Percentiles rank a stretch among this genome's conserved stretches.
Evolutionary conservation across 1,140 invertebrate species (phyloP).

Genomic region (Aleiodes sp.): DNA sequence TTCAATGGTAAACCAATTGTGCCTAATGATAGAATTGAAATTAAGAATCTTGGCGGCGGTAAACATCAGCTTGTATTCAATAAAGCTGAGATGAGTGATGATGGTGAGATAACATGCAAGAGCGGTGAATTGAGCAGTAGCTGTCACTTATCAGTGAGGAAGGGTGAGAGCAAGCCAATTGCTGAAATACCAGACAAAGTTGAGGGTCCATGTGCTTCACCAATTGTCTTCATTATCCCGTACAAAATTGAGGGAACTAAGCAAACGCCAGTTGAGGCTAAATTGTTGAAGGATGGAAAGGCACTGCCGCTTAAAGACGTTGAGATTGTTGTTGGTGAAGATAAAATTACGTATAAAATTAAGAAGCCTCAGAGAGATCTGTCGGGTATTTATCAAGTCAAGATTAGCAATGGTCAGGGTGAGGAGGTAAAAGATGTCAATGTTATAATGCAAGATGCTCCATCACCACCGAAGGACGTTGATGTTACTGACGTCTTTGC

Average conservation of each 20-base stretch:
- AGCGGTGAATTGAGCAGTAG: conserved; percentile 82
- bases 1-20: conserved; percentile 90
- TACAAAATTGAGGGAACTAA: conserved; percentile 91
- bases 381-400: conserved; percentile 86
- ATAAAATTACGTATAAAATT: conserved; percentile 88
- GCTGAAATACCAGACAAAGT: conserved; percentile 84
- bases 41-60: conserved; percentile 90
- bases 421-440: conserved; percentile 85
- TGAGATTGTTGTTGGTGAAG: conserved; percentile 87
- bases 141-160: conserved; percentile 84
- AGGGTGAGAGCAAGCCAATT: conserved; percentile 83
- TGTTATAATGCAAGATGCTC: conserved; percentile 91
- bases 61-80: conserved; percentile 92
- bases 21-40: conserved; percentile 82
- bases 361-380: conserved; percentile 86
- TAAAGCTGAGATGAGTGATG: conserved; percentile 80
- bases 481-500: conserved; percentile 93
- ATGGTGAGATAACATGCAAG: conserved; percentile 86
- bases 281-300: conserved; percentile 90
- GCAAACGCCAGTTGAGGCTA: conserved; percentile 86
- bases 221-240: conserved; percentile 87
- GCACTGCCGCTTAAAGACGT: conserved; percentile 85
- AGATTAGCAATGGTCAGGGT: conserved; percentile 86
- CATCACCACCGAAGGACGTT: conserved; percentile 85
- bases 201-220: conserved; percentile 81